Evolutionary conservation across 2,888 invertebrate species (phyloP), one percentile per base, ranked within the genome.

Genomic region (Troilus luridus): DNA sequence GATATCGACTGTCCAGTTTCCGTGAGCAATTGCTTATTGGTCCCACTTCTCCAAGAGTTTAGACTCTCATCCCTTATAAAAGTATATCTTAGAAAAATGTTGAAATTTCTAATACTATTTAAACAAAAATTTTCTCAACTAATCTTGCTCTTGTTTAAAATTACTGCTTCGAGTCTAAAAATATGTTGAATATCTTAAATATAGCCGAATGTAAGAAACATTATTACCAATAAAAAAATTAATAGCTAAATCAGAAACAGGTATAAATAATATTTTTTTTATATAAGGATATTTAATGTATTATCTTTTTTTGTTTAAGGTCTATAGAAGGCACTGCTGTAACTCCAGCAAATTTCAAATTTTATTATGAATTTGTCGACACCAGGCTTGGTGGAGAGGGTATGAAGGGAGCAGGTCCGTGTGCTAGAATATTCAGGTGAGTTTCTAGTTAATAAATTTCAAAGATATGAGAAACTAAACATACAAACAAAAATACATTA

Each of bases 331-430:
- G 98, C 64, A 98, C 97, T 1, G 97, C 97, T 3, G 95, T 98
- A 21, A 97, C 97, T 93, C 97, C 97, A 9, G 96, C 97, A 6
- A 95, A 95, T 14, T 97, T 14, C 93, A 94, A 94, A 94, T 94
- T 93, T 88, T 96, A 97, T 93, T 98, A 97, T 94, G 98, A 98
- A 94, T 98, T 98, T 94, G 96, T 98, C 54, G 97, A 98, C 93
- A 97, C 97, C 5, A 95, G 96, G 77, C 95, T 97, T 92, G 97
- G 96, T 60, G 97, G 97, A 21, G 96, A 96, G 92, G 94, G 95
- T 14, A 96, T 96, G 58, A 94, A 94, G 12, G 93, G 93, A 21
- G 94, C 91, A 17, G 92, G 92, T 19, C 91, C 91, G 1, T 92
- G 91, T 77, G 90, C 91, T 64, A 89, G 93, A 89, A 89, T 93